Evolutionary conservation across 2,888 invertebrate species (phyloP).

Genomic region (Lasioglossum villosulum): DNA sequence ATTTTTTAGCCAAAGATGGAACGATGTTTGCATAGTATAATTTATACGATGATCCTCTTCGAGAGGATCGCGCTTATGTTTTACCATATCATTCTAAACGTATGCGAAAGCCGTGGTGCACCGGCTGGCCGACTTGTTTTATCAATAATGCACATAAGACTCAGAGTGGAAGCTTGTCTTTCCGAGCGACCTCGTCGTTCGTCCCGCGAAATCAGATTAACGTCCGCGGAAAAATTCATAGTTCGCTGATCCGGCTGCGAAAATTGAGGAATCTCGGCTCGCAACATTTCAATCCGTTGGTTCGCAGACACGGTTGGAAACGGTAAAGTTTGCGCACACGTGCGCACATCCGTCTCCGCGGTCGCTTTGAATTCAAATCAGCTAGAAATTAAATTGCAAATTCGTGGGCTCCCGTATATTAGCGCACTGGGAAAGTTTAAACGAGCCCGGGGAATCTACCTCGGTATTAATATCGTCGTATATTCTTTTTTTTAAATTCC

Average conservation of each 20-base stretch:
- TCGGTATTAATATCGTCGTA: constrained; percentile 16
- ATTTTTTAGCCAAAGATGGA: too few species aligned
- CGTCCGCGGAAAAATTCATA: background rate
- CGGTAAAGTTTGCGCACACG: background rate
- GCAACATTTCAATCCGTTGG: background rate
- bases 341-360: background rate
- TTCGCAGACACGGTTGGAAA: background rate
- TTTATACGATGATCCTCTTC: too few species aligned
- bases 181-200: background rate
- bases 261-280: background rate
- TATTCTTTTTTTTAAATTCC: background rate
- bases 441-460: background rate
- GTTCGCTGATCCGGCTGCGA: background rate
- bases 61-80: background rate
- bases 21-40: too few species aligned
- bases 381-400: constrained; percentile 50
- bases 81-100: background rate
- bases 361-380: constrained; percentile 40
- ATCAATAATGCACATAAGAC: background rate
- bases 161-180: background rate
- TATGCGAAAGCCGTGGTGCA: background rate
- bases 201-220: constrained; percentile 18
- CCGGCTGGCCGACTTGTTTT: background rate
- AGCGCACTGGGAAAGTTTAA: constrained; percentile 16
- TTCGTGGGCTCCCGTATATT: constrained; percentile 12